Conservation (phyloP, 2,888 invertebrate species). For the Lobophora halterata region DNA sequence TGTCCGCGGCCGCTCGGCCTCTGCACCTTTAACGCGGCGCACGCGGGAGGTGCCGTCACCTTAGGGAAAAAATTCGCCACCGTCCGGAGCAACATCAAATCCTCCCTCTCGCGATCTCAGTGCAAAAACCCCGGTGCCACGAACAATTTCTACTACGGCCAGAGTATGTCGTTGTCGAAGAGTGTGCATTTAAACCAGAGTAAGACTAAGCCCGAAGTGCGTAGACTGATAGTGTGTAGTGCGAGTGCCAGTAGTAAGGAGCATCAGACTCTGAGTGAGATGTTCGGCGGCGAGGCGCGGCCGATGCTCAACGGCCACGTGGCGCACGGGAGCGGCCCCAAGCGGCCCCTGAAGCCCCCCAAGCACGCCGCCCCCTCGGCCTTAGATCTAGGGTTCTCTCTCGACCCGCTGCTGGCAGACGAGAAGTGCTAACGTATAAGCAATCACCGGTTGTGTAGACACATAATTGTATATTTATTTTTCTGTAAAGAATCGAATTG, state of each 20-base stretch:
- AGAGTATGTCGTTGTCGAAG: conserved; percentile 62
- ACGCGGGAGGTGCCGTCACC: conserved; percentile 79
- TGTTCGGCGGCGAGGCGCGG: conserved; percentile 53
- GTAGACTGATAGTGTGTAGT: conserved; percentile 73
- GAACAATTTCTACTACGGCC: conserved; percentile 63
- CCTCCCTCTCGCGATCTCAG: conserved; percentile 64
- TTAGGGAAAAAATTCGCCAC: conserved; percentile 75
- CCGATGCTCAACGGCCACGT: conserved; percentile 59
- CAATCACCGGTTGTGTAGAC: conserved; percentile 72
- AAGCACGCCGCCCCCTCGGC: conserved; percentile 51
- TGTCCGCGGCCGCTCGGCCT: conserved; percentile 82
- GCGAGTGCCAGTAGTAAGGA: conserved; percentile 40
- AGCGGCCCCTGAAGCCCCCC: conserved; percentile 43
- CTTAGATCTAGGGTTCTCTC: conserved; percentile 67
- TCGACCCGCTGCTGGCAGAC: conserved; percentile 73
- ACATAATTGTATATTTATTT: conserved; percentile 76
- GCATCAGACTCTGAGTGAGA: conserved; percentile 58
- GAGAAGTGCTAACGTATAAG: conserved; percentile 71
- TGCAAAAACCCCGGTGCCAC: conserved; percentile 54
- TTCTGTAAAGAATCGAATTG: conserved; percentile 67
- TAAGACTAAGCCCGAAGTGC: conserved; percentile 73
- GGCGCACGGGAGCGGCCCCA: conserved; percentile 40
- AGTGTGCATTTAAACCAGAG: conserved; percentile 69
- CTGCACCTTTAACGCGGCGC: conserved; percentile 79
- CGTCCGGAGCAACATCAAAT: conserved; percentile 73